Base-by-base conservation (phyloP, 2,888 invertebrate genomes). In the Tipula lateralis region DNA sequence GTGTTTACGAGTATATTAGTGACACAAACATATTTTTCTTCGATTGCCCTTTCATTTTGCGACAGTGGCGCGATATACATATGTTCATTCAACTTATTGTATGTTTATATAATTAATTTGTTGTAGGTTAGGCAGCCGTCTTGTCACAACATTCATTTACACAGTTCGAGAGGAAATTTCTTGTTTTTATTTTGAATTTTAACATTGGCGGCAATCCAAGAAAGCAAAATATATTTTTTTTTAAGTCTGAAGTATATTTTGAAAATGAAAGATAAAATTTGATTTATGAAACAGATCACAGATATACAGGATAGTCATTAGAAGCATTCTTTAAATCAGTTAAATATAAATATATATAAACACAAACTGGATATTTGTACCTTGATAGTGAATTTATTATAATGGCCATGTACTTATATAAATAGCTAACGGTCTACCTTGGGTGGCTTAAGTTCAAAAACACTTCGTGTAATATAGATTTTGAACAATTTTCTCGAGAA, bases 141-240 rank as follows among this genome's bases (percentile, higher is more conserved):
- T 24, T 66, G 66, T 66, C 66, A 66, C 66, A 66, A 24, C 24
- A 66, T n/a, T n/a, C n/a, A n/a, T n/a, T n/a, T 66, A 24, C 19
- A 66, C 24, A 24, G 39, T 39, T 12, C 24, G 24, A 24, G 19
- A 66, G 66, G 12, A 24, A 24, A 24, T 19, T 24, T 16, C 0
- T 66, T 66, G 66, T 66, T 66, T 66, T 66, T 66, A 66, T 24
- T 66, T 66, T 66, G 66, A 66, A 66, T 66, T 66, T 66, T 66
- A 66, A 24, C 19, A 24, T 66, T 66, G 66, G 66, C 66, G 66
- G 24, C 9, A 24, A 16, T 66, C 66, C 66, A 66, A 66, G 5
- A 44, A 44, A 44, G 16, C n/a, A 44, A 39, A 6, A 9, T 12
- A 39, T 32, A 44, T 44, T 44, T 44, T 66, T 5, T 24, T 66